Base-by-base conservation (phyloP, 2,888 invertebrate species). In the Furcula furcula region DNA sequence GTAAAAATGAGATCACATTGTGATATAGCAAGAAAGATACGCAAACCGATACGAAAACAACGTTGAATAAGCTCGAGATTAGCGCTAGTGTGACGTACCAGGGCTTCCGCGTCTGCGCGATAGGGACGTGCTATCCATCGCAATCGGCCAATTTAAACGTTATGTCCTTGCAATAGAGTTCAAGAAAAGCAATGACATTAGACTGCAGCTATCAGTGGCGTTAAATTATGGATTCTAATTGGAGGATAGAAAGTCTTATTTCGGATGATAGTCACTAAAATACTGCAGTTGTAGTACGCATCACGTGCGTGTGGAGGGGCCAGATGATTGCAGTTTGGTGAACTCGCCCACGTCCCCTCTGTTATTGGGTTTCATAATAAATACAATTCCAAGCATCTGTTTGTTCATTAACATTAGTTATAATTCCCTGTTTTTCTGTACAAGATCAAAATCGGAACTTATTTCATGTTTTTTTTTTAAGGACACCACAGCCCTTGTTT, bases 51-150 rank as follows among this genome's bases (percentile, higher is more conserved):
- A 69, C 57, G 55, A 66, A 67, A 67, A 67, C 62, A 65, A 67
- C 62, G 55, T 58, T 59, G 56, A 60, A 65, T 76, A 61, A 58
- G 59, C 54, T 65, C 69, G 62, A 77, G 72, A 74, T 81, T 77
- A 81, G 73, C 85, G 82, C 83, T 81, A 80, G 75, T 76, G 76
- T 76, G 85, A 80, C 81, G 81, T 83, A 68, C 67, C 59, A 58
- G 56, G 63, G 68, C 72, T 82, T 76, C 78, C 81, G 86, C 89
- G 89, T 62, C 81, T 84, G 86, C 86, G 86, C 81, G 60, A 55
- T 74, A 61, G 68, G 68, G 63, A 57, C 65, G 55, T 66, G 66
- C 65, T 66, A 66, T 55, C 66, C 62, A 55, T 53, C 49, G 46
- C 49, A 57, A 63, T 49, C 55, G 61, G 61, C 72, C 61, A 84